Evolutionary conservation across 1,140 invertebrate genomes (phyloP).

Genomic region (Pantala flavescens): DNA sequence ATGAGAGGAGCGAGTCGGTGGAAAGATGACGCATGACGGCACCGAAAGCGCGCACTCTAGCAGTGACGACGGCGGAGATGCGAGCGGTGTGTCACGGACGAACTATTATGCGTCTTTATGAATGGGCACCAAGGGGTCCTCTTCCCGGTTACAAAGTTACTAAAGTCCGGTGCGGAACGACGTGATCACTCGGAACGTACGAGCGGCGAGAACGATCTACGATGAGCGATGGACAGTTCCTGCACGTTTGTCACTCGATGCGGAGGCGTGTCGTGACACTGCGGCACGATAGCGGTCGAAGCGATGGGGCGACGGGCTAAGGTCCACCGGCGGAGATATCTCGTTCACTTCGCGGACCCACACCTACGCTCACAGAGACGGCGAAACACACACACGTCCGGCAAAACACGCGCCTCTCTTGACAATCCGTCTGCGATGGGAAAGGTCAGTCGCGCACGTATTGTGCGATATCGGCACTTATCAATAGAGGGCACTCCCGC

Average conservation of each 20-base stretch:
- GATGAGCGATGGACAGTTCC: too few species aligned
- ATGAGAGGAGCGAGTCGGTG: background rate
- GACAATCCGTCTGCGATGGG: background rate
- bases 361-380: too few species aligned
- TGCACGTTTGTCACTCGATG: background rate
- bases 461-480: background rate
- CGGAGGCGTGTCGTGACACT: conserved; percentile 1
- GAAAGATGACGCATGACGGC: background rate
- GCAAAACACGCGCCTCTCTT: too few species aligned
- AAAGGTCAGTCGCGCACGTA: background rate
- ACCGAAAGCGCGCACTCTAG: background rate
- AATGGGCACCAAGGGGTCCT: background rate
- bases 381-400: too few species aligned
- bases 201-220: too few species aligned
- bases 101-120: background rate
- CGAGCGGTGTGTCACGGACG: background rate
- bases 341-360: too few species aligned
- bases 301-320: background rate
- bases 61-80: background rate
- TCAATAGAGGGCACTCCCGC: too few species aligned
- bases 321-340: too few species aligned
- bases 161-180: too few species aligned
- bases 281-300: background rate
- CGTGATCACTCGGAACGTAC: too few species aligned
- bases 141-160: too few species aligned